Conservation (phyloP, 35 echinoderm and acorn worm genomes). For the Hemicentrotus pulcherrimus region DNA sequence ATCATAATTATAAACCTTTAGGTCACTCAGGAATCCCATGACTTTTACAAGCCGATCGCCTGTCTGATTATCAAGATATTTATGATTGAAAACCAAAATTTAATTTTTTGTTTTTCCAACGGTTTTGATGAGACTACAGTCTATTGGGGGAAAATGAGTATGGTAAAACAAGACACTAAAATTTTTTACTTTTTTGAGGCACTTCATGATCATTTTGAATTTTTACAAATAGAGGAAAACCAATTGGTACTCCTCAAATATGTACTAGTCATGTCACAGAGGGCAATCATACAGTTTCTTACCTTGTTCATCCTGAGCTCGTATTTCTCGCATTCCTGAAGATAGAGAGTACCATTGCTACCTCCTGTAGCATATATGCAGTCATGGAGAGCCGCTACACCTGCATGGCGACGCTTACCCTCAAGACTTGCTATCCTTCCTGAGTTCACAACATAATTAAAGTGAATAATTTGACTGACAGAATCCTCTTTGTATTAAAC, state of each 20-base stretch:
- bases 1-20: too few species aligned
- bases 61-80: too few species aligned
- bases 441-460: neutral
- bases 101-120: too few species aligned
- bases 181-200: too few species aligned
- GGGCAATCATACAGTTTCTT: neutral
- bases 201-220: too few species aligned
- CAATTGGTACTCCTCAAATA: neutral
- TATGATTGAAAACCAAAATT: too few species aligned
- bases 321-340: constrained; percentile 67
- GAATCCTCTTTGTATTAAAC: too few species aligned
- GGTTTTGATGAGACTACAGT: too few species aligned
- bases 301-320: constrained; percentile 74
- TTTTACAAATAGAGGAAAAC: neutral
- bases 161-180: too few species aligned
- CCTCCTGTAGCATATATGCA: constrained; percentile 72
- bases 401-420: constrained; percentile 63
- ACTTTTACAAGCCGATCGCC: too few species aligned
- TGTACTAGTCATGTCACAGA: neutral
- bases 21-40: too few species aligned
- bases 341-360: constrained; percentile 72
- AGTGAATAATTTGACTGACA: neutral
- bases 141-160: too few species aligned
- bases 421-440: constrained; percentile 71
- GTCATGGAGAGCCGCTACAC: constrained; percentile 55